Evolutionary conservation across 1,140 invertebrate genomes (phyloP).

Genomic region (Aphelinus atriplicis): DNA sequence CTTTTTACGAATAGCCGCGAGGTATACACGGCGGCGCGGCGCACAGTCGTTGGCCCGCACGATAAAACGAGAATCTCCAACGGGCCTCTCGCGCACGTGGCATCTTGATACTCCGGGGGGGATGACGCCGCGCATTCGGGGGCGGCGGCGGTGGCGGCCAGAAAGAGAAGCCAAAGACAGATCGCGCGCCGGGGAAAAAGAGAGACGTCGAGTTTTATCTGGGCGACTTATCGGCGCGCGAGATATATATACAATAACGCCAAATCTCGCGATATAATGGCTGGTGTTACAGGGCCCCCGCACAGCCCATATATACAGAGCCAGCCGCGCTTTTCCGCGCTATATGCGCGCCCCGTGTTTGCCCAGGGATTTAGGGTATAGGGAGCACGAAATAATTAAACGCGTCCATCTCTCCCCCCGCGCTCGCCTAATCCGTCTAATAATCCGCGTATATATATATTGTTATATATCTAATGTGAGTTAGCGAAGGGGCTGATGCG

Average conservation of each 20-base stretch:
- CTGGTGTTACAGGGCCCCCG: conserved; percentile 47
- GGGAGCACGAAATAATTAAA: conserved; percentile 48
- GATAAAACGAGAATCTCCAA: too few species aligned
- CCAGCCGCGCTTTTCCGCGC: neutral
- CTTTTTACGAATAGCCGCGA: too few species aligned
- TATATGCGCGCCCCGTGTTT: conserved; percentile 36
- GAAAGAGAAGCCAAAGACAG: too few species aligned
- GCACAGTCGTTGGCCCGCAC: too few species aligned
- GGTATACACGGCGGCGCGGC: too few species aligned
- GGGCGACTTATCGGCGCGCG: conserved; percentile 48
- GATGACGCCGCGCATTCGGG: too few species aligned
- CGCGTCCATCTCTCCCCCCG: conserved; percentile 30
- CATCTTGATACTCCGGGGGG: too few species aligned
- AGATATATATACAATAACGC: conserved; percentile 50
- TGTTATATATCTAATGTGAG: conserved; percentile 33
- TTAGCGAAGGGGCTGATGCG: neutral
- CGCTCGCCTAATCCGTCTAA: conserved; percentile 31
- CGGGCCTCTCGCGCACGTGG: too few species aligned
- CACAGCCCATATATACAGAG: too few species aligned
- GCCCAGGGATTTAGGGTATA: conserved; percentile 38
- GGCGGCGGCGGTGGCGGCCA: too few species aligned
- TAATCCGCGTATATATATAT: conserved; percentile 34
- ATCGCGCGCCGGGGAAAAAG: conserved; percentile 2
- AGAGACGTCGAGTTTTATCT: conserved; percentile 51
- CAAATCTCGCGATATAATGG: conserved; percentile 48